Conservation (phyloP, 2,888 invertebrate genomes). For the Callinectes sapidus region DNA sequence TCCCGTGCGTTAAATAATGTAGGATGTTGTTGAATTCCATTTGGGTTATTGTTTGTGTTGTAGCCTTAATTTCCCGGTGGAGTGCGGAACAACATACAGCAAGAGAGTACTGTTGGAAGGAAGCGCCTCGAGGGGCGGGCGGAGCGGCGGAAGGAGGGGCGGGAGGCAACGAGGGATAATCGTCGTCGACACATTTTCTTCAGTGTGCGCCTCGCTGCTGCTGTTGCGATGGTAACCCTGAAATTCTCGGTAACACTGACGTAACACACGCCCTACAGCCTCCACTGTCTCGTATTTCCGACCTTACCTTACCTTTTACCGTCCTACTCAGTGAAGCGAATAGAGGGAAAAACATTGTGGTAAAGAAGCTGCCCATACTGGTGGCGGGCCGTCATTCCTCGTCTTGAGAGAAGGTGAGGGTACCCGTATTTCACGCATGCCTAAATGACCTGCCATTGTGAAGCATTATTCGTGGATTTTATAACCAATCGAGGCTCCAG, state of each 20-base stretch:
- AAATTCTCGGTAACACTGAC: neutral
- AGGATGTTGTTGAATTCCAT: constrained; percentile 6
- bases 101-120: neutral
- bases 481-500: neutral
- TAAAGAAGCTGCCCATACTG: neutral
- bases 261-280: neutral
- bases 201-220: neutral
- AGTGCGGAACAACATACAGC: neutral
- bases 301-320: neutral
- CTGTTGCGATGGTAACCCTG: constrained; percentile 17
- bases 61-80: constrained; percentile 9
- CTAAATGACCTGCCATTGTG: neutral
- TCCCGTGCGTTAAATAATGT: neutral
- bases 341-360: neutral
- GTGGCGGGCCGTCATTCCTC: neutral
- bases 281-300: neutral
- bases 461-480: neutral
- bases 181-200: neutral
- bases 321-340: neutral
- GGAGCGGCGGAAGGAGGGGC: neutral
- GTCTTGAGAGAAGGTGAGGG: neutral
- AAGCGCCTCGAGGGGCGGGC: constrained; percentile 17
- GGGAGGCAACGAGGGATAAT: neutral
- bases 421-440: neutral
- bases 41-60: constrained; percentile 7